Percentiles rank a stretch among this genome's conserved stretches.
phyloP scores from a whole-genome alignment of 2,797 vertebrate genomes.

The Propithecus perrieri region DNA sequence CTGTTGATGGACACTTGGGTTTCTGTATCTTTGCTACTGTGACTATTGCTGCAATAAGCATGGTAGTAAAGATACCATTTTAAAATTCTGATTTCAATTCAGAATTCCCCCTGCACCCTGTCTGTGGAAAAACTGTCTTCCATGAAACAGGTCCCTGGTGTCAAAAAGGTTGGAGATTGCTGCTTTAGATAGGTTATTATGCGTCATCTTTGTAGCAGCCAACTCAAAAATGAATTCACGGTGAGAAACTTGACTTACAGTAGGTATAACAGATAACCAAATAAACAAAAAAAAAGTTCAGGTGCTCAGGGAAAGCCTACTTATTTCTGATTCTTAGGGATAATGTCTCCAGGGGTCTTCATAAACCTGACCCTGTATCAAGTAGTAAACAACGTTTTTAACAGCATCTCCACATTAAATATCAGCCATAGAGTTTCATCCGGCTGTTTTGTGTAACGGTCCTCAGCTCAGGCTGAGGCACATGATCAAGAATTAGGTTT shows the following conservation, averaged over 20 bases:
- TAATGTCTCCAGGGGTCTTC: not conserved
- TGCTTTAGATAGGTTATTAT: not conserved
- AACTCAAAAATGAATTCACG: not conserved
- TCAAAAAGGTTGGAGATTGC: too few relatives aligned
- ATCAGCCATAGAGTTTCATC: not conserved
- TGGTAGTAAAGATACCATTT: too few relatives aligned
- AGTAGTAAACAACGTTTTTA: not conserved
- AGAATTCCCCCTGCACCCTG: too few relatives aligned
- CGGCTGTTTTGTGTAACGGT: not conserved
- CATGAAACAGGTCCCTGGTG: too few relatives aligned
- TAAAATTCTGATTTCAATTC: too few relatives aligned
- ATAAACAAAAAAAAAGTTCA: not conserved
- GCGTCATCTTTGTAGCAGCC: not conserved
- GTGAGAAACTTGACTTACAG: slow-evolving; percentile 4
- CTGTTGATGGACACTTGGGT: too few relatives aligned
- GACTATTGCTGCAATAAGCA: too few relatives aligned
- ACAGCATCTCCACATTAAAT: not conserved
- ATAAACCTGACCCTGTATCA: not conserved
- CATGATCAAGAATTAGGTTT: slow-evolving; percentile 49
- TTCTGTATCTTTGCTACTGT: too few relatives aligned
- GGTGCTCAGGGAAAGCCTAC: not conserved
- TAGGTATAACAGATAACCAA: slow-evolving; percentile 11
- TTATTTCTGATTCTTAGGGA: not conserved
- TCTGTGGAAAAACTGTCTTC: too few relatives aligned
- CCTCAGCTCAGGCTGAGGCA: not conserved